Evolutionary conservation across 53 echinoderm and acorn worm genomes (phyloP).

Genomic region (Pentamera pediparva): DNA sequence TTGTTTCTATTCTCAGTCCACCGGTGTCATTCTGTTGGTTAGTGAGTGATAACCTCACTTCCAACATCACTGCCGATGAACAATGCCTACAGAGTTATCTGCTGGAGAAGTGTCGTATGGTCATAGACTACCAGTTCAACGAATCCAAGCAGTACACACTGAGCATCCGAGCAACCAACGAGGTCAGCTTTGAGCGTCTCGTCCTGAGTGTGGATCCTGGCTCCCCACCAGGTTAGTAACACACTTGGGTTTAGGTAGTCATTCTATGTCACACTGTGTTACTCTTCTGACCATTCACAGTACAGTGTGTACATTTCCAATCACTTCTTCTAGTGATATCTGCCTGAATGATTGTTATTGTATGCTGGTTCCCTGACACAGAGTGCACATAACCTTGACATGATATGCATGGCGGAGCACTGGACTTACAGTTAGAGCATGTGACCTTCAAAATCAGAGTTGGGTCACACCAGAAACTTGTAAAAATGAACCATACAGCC

Average conservation of each 20-base stretch:
- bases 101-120: constrained; percentile 5
- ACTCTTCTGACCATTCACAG: not conserved
- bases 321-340: too few relatives aligned
- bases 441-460: too few relatives aligned
- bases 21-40: constrained; percentile 51
- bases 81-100: not conserved
- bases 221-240: not conserved
- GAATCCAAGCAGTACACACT: constrained; percentile 32
- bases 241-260: not conserved
- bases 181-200: constrained; percentile 30
- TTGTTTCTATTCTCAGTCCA: constrained; percentile 26
- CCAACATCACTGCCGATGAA: not conserved
- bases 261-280: not conserved
- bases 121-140: constrained; percentile 41
- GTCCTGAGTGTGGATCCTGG: not conserved
- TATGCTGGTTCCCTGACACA: too few relatives aligned
- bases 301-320: not conserved
- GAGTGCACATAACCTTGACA: too few relatives aligned
- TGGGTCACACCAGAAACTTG: too few relatives aligned
- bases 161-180: constrained; percentile 28
- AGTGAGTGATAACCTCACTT: constrained; percentile 1
- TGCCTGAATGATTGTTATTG: too few relatives aligned
- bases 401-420: too few relatives aligned
- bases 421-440: too few relatives aligned
- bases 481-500: not conserved